A percentile compares a stretch with the other conserved stretches of the same genome.
Conservation (phyloP, 2,888 invertebrate genomes). For the Synergus laeviventris region DNA sequence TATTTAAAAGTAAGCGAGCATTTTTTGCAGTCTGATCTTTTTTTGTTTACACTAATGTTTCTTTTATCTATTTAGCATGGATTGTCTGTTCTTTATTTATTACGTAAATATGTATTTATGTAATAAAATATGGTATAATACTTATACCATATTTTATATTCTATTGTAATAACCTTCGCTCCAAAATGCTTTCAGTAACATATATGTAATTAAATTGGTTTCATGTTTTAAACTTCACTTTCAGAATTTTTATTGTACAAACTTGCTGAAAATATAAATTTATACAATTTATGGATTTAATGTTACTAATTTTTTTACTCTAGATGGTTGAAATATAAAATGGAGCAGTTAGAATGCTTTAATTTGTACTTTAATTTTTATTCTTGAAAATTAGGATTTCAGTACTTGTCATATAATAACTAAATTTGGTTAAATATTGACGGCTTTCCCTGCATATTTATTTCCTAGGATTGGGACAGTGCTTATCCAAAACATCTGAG, state of each 20-base stretch:
- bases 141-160: background rate
- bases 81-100: background rate
- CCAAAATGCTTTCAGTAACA: background rate
- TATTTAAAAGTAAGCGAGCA: background rate
- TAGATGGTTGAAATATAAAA: no score
- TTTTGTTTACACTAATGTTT: background rate
- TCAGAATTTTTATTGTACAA: background rate
- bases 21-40: background rate
- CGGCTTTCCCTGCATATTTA: conserved; percentile 7
- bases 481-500: conserved; percentile 26
- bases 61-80: background rate
- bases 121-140: no score
- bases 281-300: no score
- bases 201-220: background rate
- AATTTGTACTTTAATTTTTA: background rate
- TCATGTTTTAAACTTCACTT: background rate
- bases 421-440: background rate
- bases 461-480: background rate
- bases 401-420: background rate
- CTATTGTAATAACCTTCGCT: background rate
- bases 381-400: background rate
- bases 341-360: background rate
- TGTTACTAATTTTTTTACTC: no score
- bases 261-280: background rate
- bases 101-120: no score